Evolutionary conservation across 2,888 invertebrate genomes (phyloP), one percentile per base, ranked within the genome.

Genomic region (Phalera bucephala): DNA sequence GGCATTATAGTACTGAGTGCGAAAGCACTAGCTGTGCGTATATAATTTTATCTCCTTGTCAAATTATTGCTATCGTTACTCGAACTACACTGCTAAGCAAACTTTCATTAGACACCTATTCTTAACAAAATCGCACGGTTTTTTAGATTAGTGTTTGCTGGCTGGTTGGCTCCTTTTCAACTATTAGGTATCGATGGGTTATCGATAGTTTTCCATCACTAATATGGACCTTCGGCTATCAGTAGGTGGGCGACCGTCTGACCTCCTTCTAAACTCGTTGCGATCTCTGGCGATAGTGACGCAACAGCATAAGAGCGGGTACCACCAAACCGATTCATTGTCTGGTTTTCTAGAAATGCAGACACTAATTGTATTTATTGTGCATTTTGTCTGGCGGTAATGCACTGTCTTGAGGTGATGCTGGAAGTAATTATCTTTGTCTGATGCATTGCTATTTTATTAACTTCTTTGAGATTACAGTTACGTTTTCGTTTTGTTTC

Each of bases 251-350:
- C 72, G 73, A 66, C 65, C 35, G 44, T 64, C 63, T 78, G 83
- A 82, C 82, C 84, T 69, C 73, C 66, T 76, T 72, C 59, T 58
- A 51, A 45, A 61, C 58, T 61, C 60, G 60, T 58, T 52, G 54
- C 65, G 54, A 55, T 40, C 2, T n/a, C n/a, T n/a, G n/a, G n/a
- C n/a, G n/a, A n/a, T n/a, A 36, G 40, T 67, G 63, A 62, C 54
- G 65, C 60, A 69, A 69, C 47, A 22, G 32, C 26, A 45, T 36
- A 36, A 34, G 27, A 10, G 28, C 47, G 29, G 44, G 31, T 36
- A 11, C 17, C n/a, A 30, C 40, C 33, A 40, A 17, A 17, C 17
- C 50, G 49, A 49, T 40, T 52, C 51, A 57, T 53, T 52, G 40
- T 35, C 35, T 41, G 45, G 42, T 27, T 26, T 28, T 33, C 31